phyloP scores from a whole-genome alignment of 2,113 vertebrate species.

The Tragulus kanchil region DNA sequence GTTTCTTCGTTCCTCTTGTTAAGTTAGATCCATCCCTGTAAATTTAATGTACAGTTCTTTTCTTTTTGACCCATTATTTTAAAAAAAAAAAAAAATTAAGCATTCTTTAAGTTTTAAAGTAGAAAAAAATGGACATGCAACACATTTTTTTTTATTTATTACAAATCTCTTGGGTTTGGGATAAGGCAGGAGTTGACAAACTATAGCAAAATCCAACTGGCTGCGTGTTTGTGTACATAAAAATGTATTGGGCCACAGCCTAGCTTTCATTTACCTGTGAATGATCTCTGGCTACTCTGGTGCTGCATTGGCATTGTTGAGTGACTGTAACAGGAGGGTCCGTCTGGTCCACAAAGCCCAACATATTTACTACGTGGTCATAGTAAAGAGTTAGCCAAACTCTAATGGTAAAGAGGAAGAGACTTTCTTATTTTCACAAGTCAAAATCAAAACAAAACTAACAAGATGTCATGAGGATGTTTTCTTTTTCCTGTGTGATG shows the following conservation, averaged over 20 bases:
- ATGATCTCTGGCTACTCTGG: neutral
- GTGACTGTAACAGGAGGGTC: neutral
- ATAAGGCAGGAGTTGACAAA: neutral
- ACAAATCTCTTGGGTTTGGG: neutral
- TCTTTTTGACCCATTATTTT: neutral
- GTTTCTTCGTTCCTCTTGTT: neutral
- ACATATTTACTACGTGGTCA: neutral
- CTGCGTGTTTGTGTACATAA: neutral
- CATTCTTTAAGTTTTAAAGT: neutral
- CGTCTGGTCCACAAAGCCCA: neutral
- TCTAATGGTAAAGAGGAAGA: neutral
- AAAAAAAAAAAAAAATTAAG: neutral
- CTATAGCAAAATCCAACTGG: neutral
- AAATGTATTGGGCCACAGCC: neutral
- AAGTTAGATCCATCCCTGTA: too few relatives aligned
- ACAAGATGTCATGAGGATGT: neutral
- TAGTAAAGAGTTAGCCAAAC: neutral
- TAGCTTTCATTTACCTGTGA: fast-evolving
- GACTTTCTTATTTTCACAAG: neutral
- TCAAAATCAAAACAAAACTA: conserved; percentile 31
- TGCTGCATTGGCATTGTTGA: neutral
- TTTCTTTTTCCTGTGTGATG: neutral
- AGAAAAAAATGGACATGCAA: neutral
- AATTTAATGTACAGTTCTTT: too few relatives aligned
- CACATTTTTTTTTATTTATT: neutral